A percentile compares a stretch with the other conserved stretches of the same genome.
Conservation (phyloP, 2,888 invertebrate genomes). For the Odontothrips loti region DNA sequence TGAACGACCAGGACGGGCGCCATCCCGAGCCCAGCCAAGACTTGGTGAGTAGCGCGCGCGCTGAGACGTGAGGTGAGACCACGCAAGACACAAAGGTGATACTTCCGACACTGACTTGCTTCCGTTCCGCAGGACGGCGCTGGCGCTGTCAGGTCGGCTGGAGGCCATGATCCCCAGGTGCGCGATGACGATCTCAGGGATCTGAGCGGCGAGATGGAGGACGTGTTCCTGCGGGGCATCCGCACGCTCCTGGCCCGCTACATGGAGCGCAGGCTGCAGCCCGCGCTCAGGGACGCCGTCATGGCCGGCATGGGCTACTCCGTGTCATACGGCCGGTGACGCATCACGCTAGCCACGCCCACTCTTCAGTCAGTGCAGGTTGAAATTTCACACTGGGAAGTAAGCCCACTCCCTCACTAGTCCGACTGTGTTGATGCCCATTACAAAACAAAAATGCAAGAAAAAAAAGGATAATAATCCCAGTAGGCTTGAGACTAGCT, state of each 20-base stretch:
- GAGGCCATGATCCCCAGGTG: neutral
- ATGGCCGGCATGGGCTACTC: slow-evolving; percentile 86
- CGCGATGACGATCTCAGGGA: slow-evolving; percentile 52
- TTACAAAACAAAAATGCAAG: neutral
- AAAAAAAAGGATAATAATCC: too few relatives aligned
- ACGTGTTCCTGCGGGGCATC: slow-evolving; percentile 78
- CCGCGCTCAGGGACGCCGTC: slow-evolving; percentile 78
- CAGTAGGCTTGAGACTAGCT: neutral
- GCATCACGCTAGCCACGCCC: too few relatives aligned
- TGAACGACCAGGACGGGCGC: slow-evolving; percentile 31
- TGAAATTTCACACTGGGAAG: too few relatives aligned
- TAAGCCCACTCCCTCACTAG: neutral
- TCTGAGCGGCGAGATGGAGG: slow-evolving; percentile 75
- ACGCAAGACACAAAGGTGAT: too few relatives aligned
- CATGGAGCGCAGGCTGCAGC: slow-evolving; percentile 77
- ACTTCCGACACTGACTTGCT: too few relatives aligned
- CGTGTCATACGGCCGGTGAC: slow-evolving; percentile 64
- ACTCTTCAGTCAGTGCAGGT: too few relatives aligned
- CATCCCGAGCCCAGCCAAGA: slow-evolving; percentile 29
- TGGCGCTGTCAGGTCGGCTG: too few relatives aligned
- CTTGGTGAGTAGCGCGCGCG: slow-evolving; percentile 23
- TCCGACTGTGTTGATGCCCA: neutral
- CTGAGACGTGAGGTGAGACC: neutral
- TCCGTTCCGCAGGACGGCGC: neutral
- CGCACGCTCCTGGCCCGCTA: slow-evolving; percentile 69